Conservation (phyloP, 2,888 invertebrate species). For the Poecilobothrus nobilitatus region DNA sequence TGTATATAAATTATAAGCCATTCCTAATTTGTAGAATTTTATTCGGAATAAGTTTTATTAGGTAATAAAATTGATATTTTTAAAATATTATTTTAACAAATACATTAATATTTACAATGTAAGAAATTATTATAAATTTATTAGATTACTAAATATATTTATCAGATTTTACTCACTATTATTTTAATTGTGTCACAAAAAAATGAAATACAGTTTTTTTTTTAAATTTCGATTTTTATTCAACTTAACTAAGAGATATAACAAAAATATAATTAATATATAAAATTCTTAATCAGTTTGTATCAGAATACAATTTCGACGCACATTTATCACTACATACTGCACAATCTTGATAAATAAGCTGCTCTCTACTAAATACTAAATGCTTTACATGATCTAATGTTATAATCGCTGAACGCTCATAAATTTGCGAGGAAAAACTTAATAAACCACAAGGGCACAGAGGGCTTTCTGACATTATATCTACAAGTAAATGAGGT, state of each 20-base stretch:
- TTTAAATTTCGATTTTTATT: no score
- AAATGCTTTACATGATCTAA: conserved; percentile 37
- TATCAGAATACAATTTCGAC: conserved; percentile 9
- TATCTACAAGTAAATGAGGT: conserved; percentile 35
- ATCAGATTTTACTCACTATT: no score
- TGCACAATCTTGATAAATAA: conserved; percentile 39
- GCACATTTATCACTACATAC: conserved; percentile 34
- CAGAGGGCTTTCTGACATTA: conserved; percentile 35
- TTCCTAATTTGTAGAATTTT: neutral
- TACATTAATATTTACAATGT: no score
- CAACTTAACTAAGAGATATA: no score
- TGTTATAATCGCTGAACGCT: conserved; percentile 34
- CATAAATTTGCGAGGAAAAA: conserved; percentile 30
- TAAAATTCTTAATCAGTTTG: neutral
- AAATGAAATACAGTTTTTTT: no score
- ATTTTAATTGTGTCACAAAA: no score
- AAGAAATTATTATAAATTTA: no score
- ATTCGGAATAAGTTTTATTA: no score
- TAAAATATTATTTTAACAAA: no score
- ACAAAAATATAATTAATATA: neutral
- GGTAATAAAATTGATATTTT: no score
- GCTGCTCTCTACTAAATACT: conserved; percentile 38
- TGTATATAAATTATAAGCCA: neutral
- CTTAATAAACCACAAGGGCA: conserved; percentile 39
- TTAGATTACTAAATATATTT: no score